Evolutionary conservation across 1,140 invertebrate genomes (phyloP).

Genomic region (Lethocerus indicus): DNA sequence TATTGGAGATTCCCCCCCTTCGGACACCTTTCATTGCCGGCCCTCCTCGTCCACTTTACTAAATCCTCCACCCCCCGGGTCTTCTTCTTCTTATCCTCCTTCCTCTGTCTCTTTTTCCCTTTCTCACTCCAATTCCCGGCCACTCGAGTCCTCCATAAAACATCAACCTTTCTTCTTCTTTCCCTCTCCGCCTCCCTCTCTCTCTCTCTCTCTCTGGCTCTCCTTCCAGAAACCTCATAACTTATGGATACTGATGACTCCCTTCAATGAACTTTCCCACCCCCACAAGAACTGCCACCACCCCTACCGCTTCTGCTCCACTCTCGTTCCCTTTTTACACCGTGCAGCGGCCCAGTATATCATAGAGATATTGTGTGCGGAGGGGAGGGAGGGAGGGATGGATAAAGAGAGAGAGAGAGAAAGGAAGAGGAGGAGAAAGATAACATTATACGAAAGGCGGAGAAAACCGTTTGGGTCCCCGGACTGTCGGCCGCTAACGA

Average conservation of each 20-base stretch:
- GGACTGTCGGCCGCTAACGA: too few species aligned
- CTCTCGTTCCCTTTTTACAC: too few species aligned
- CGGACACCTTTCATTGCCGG: neutral
- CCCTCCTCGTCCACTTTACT: neutral
- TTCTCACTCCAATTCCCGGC: neutral
- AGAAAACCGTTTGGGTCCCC: too few species aligned
- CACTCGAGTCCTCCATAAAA: neutral
- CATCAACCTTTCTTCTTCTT: neutral
- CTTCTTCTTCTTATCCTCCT: too few species aligned
- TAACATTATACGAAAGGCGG: too few species aligned
- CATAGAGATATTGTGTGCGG: slow-evolving; percentile 8
- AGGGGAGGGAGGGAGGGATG: too few species aligned
- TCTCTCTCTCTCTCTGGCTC: slow-evolving; percentile 13
- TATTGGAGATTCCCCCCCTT: neutral
- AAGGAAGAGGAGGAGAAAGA: too few species aligned
- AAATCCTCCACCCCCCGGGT: too few species aligned
- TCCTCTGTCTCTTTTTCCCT: too few species aligned
- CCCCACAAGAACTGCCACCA: too few species aligned
- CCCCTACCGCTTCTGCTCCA: too few species aligned
- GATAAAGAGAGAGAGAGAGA: too few species aligned
- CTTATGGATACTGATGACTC: slow-evolving; percentile 19
- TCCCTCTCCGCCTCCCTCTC: slow-evolving; percentile 2
- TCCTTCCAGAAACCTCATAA: slow-evolving; percentile 14
- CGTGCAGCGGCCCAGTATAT: slow-evolving; percentile 11
- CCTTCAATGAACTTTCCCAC: slow-evolving; percentile 14